These are phyloP conservation scores for Prunella himalayana DNA, from an alignment of 2,113 vertebrate species.

Conservation along the genomic window DNA sequence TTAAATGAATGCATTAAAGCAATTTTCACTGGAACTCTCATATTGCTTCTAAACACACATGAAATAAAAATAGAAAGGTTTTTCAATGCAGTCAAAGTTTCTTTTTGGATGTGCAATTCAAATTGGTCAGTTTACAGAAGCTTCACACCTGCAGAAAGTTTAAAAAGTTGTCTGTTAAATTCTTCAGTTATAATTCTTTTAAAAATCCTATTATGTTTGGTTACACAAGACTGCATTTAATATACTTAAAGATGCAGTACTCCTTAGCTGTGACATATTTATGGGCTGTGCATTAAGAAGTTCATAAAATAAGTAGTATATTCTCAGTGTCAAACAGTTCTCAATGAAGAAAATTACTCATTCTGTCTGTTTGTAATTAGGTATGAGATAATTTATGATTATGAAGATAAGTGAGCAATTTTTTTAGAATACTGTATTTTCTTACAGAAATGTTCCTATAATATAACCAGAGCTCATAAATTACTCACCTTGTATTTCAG, in stretches of 20 bases:
- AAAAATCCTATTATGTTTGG: slow-evolving; percentile 81
- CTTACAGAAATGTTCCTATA: slow-evolving; percentile 48
- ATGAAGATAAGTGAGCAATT: slow-evolving; percentile 58
- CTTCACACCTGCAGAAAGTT: slow-evolving; percentile 68
- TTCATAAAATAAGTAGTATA: slow-evolving; percentile 76
- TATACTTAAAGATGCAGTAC: slow-evolving; percentile 75
- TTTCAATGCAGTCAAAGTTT: neutral
- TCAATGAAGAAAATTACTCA: slow-evolving; percentile 72
- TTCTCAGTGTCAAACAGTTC: slow-evolving; percentile 68
- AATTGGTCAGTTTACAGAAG: slow-evolving; percentile 58
- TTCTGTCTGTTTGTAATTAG: slow-evolving; percentile 72
- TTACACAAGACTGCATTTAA: slow-evolving; percentile 81
- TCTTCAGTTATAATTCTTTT: slow-evolving; percentile 75
- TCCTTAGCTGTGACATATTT: slow-evolving; percentile 76
- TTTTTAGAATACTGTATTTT: slow-evolving; percentile 60
- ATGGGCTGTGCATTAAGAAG: slow-evolving; percentile 68
- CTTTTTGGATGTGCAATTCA: slow-evolving; percentile 33
- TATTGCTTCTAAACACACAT: neutral
- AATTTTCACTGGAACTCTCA: neutral
- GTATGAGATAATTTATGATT: slow-evolving; percentile 72
- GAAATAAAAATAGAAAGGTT: neutral
- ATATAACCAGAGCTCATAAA: slow-evolving; percentile 56
- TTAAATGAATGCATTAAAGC: neutral
- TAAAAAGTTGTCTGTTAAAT: slow-evolving; percentile 71
- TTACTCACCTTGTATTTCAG: slow-evolving; percentile 48